Evolutionary conservation across 2,113 vertebrate genomes (phyloP), one percentile per base, ranked within the genome.

Genomic region (Octodon degus): DNA sequence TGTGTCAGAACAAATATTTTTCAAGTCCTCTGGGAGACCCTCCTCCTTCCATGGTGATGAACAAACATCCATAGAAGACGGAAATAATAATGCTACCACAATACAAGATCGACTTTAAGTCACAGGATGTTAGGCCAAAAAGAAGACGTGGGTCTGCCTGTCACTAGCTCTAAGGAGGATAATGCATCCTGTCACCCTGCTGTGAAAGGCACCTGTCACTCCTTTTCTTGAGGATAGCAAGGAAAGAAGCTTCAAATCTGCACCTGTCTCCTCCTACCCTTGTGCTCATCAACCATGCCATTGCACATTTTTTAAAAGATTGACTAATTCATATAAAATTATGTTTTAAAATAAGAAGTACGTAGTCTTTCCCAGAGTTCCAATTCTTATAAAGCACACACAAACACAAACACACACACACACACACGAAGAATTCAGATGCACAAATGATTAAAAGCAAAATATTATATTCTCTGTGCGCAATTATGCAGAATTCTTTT

Each of bases 31-130:
- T 22, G 37, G 32, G 70, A 72, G 53, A 77, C 12, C 8, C 8
- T 84, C 40, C 32, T 68, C 27, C 62, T 82, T 86, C 43, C 70
- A 67, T 3, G 6, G 34, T 19, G 65, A 87, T 83, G 40, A 95
- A 90, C 34, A 87, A 58, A 53, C 91, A 83, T 34, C 74, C 25
- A 4, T 67, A 30, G 27, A 82, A 91, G 86, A 95, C 65, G 86
- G 50, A 94, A 92, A 88, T 87, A 82, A 91, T 53, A 90, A 94
- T 4, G 37, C 67, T 58, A 55, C 24, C 67, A 67, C 40, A 93
- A 63, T 40, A 40, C 79, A 32, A 95, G 47, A 92, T 25, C 6
- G 60, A 94, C 93, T 95, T 95, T 60, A 94, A 95, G 94, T 94
- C 96, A 92, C 8, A 96, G 81, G 43, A 77, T 24, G 34, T 87